Base-by-base conservation (phyloP, 2,888 invertebrate species). In the Andricus curvator region DNA sequence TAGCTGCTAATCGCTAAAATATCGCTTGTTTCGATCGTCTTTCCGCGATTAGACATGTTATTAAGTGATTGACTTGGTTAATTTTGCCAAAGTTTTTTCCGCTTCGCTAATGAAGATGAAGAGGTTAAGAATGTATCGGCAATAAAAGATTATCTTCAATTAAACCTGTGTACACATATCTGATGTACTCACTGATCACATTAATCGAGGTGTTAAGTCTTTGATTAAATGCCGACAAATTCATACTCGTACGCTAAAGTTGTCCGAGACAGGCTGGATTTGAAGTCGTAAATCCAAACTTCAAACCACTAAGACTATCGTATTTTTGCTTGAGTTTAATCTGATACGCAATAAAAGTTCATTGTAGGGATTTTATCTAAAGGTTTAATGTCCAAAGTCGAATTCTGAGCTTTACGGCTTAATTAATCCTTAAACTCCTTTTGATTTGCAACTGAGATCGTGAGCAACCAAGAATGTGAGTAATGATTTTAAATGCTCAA, bases 381-480 rank as follows among this genome's bases (percentile, higher is more conserved):
- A 51, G 48, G 13, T 20, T 70, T 51, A 25, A 70, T 51, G 70
- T 51, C 20, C 51, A 56, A 70, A 70, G 70, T 70, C 70, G 33
- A 70, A 70, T 70, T 29, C 29, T 41, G 15, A 22, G 22, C 67
- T 70, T 29, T 77, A 78, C 51, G 48, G 33, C 79, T 81, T 78
- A 70, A 70, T 29, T 51, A 56, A 70, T 70, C 25, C 70, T 25
- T 70, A 13, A 62, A 62, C 79, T 78, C 81, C 79, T 37, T 65
- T 78, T 76, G 29, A 25, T 74, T 65, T 78, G 80, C 33, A 81
- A 78, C 74, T 9, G 41, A 44, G 79, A 76, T 70, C 25, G 41
- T 41, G 3, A 41, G 41, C 13, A 41, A 41, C 13, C 41, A 41
- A 44, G 15, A 44, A 70, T 70, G 25, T 4, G 13, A 62, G 25